These are phyloP conservation scores for Apus apus DNA, from an alignment of 2,113 vertebrate genomes.

Conservation along the genomic window DNA sequence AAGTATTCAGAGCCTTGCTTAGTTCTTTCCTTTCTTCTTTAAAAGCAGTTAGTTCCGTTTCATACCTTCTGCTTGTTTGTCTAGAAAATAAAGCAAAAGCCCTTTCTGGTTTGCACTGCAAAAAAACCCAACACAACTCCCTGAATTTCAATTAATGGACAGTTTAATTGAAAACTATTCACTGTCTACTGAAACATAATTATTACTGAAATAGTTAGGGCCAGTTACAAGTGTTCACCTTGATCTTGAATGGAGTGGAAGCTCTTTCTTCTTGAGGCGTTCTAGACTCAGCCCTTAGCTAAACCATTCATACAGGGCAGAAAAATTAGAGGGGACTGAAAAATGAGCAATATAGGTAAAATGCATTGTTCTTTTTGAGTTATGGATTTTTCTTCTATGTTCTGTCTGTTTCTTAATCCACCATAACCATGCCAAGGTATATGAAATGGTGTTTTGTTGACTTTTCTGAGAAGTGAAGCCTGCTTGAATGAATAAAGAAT, in stretches of 20 bases:
- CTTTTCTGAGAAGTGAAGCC: conserved; percentile 15
- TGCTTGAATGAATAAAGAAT: conserved; percentile 59
- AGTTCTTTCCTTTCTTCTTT: background rate
- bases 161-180: background rate
- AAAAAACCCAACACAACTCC: background rate
- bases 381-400: background rate
- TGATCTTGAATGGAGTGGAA: background rate
- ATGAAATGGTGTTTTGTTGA: background rate
- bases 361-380: background rate
- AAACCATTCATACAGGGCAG: background rate
- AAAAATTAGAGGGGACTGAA: background rate
- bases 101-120: background rate
- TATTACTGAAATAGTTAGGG: background rate
- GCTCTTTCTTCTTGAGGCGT: background rate
- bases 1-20: background rate
- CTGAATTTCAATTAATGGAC: background rate
- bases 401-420: background rate
- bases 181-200: background rate
- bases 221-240: background rate
- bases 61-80: background rate
- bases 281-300: background rate
- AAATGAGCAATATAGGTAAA: background rate
- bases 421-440: background rate
- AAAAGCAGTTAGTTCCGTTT: background rate
- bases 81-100: background rate